Conservation (phyloP, 2,113 vertebrate genomes). For the Plecturocebus donacophilus region DNA sequence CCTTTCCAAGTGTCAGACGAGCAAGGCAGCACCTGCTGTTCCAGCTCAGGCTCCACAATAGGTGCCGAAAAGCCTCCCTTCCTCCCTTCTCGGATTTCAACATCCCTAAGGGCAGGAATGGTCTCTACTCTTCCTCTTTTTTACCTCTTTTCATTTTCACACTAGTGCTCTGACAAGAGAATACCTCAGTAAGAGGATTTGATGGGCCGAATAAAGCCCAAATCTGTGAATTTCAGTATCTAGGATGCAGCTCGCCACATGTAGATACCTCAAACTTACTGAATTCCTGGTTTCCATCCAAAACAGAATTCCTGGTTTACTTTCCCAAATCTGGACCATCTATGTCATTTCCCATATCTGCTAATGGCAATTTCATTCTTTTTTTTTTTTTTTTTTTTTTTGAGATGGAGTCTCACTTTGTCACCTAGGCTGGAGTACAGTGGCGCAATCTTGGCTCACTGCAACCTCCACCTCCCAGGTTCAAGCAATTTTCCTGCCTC, state of each 20-base stretch:
- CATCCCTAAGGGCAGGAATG: not conserved
- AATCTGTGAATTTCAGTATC: not conserved
- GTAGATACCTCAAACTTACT: not conserved
- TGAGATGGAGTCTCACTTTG: no score
- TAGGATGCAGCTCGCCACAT: accelerated
- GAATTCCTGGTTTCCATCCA: not conserved
- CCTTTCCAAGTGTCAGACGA: not conserved
- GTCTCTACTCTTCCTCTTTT: not conserved
- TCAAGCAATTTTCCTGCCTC: no score
- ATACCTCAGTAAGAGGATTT: not conserved
- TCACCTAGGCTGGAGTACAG: no score
- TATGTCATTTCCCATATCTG: no score
- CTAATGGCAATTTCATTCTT: not conserved
- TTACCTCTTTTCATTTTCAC: not conserved
- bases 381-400: no score
- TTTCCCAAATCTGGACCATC: not conserved
- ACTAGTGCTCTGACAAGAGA: not conserved
- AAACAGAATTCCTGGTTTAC: not conserved
- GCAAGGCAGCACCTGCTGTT: not conserved
- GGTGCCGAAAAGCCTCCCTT: not conserved
- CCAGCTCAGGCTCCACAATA: not conserved
- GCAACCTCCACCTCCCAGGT: no score
- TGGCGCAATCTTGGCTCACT: no score
- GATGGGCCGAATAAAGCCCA: not conserved
- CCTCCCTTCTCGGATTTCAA: not conserved